Conservation (phyloP, 2,888 invertebrate genomes). For the Pediacus dermestoides region DNA sequence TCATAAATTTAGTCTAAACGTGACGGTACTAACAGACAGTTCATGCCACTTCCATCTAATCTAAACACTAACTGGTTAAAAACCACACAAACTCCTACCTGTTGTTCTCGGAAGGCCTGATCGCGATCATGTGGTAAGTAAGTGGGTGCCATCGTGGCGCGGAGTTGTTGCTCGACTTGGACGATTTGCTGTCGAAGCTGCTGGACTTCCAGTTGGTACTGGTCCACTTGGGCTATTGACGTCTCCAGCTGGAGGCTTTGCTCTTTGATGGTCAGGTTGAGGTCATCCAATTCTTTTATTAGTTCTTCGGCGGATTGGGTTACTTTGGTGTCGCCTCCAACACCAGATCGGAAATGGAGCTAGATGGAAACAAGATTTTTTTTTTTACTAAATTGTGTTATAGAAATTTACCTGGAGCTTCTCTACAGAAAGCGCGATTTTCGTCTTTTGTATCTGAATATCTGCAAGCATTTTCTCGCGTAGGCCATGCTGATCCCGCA, state of each 20-base stretch:
- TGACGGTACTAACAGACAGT: too few relatives aligned
- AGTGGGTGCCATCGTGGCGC: conserved; percentile 77
- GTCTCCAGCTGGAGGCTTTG: conserved; percentile 67
- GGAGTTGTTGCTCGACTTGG: conserved; percentile 82
- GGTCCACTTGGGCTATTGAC: conserved; percentile 80
- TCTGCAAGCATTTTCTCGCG: conserved; percentile 85
- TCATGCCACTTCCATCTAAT: conserved; percentile 39
- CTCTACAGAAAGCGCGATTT: conserved; percentile 83
- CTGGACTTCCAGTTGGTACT: conserved; percentile 84
- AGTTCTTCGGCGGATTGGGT: conserved; percentile 69
- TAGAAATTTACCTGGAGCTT: conserved; percentile 74
- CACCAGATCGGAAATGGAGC: conserved; percentile 86
- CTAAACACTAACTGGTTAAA: conserved; percentile 15
- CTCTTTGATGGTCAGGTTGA: conserved; percentile 59
- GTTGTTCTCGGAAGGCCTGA: conserved; percentile 77
- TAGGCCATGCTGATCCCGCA: conserved; percentile 80
- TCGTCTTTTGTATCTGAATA: conserved; percentile 84
- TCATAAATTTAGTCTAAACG: too few relatives aligned
- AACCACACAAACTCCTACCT: conserved; percentile 63
- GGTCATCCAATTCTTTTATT: conserved; percentile 64
- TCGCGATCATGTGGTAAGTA: conserved; percentile 81
- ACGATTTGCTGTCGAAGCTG: conserved; percentile 78
- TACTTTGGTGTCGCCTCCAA: conserved; percentile 75
- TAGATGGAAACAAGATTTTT: conserved; percentile 39
- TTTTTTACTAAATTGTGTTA: background rate